phyloP scores from a whole-genome alignment of 2,888 invertebrate species.

The Sicus ferrugineus region DNA sequence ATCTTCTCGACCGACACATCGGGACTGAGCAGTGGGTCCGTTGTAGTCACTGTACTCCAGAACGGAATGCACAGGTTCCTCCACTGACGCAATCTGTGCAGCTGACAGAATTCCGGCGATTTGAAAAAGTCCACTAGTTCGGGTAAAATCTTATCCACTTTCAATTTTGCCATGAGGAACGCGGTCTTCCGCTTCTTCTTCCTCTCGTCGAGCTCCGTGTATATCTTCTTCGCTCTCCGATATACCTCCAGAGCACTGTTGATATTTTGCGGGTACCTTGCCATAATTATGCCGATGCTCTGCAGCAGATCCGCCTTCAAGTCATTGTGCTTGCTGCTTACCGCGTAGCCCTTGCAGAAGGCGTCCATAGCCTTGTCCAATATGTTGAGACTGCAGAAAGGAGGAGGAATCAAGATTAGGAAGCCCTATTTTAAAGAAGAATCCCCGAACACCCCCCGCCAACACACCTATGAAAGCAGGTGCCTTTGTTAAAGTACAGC shows the following conservation, averaged over 20 bases:
- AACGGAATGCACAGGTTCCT: conserved; percentile 53
- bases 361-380: not conserved
- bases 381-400: conserved; percentile 43
- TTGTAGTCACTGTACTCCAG: no score
- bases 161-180: conserved; percentile 53
- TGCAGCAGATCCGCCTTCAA: conserved; percentile 50
- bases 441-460: not conserved
- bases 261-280: conserved; percentile 38
- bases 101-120: conserved; percentile 47
- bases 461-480: conserved; percentile 48
- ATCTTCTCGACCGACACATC: no score
- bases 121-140: conserved; percentile 55
- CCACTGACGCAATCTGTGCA: conserved; percentile 52
- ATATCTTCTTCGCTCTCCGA: conserved; percentile 50
- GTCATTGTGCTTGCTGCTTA: conserved; percentile 41
- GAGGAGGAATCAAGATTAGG: conserved; percentile 34
- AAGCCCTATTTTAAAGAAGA: not conserved
- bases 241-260: not conserved
- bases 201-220: conserved; percentile 47
- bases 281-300: conserved; percentile 50
- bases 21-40: no score
- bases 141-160: conserved; percentile 54
- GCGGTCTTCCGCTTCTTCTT: conserved; percentile 49
- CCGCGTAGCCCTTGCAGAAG: conserved; percentile 40
- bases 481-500: conserved; percentile 44